phyloP scores from a whole-genome alignment of 2,113 vertebrate species.

The Bothrops jararaca region DNA sequence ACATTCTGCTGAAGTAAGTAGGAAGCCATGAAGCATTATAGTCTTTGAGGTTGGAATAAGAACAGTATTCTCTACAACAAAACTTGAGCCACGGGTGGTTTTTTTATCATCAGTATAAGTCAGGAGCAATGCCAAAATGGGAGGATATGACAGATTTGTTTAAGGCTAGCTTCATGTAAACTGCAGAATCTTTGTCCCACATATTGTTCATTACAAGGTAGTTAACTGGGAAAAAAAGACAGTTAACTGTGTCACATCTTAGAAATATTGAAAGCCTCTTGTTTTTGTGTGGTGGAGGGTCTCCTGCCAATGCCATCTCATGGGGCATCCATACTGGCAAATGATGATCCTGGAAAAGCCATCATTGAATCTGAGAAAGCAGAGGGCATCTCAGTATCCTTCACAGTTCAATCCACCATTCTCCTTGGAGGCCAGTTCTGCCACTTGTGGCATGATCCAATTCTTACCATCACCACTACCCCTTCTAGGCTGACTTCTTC shows the following conservation, averaged over 20 bases:
- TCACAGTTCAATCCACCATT: not conserved
- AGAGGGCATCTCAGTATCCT: not conserved
- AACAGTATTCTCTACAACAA: not conserved
- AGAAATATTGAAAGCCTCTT: not conserved
- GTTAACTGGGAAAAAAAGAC: rapidly evolving
- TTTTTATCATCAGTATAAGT: not conserved
- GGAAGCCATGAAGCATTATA: not conserved
- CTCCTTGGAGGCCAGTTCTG: not conserved
- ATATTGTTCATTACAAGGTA: not conserved
- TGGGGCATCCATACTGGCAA: not conserved
- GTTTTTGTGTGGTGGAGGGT: not conserved
- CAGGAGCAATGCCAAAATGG: not conserved
- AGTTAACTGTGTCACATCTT: not conserved
- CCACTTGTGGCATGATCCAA: not conserved
- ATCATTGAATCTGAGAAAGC: not conserved
- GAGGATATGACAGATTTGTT: not conserved
- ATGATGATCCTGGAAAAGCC: not conserved
- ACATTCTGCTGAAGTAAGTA: not conserved
- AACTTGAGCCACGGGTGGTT: not conserved
- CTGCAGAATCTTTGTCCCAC: not conserved
- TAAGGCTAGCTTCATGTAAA: not conserved
- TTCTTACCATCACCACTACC: not conserved
- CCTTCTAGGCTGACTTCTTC: not conserved
- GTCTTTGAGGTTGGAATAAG: not conserved
- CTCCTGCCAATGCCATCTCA: not conserved